Evolutionary conservation across 1,140 invertebrate genomes (phyloP), one percentile per base, ranked within the genome.

Genomic region (Drosophila pruinosa): DNA sequence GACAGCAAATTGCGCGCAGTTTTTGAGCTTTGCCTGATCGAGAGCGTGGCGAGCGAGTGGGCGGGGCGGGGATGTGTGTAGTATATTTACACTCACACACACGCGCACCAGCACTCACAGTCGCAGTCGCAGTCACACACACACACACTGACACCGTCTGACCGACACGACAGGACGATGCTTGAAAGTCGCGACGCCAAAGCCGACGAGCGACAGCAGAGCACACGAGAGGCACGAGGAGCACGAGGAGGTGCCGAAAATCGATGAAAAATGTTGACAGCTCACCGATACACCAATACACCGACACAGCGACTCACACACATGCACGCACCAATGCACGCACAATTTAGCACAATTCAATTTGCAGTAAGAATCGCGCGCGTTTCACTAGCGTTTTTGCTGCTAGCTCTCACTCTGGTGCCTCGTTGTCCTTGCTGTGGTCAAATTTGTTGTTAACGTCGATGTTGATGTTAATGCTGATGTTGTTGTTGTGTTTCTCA

Each of bases 191-290:
- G 65, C 65, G 58, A 17, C 58, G 43, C 39, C 56, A 28, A 38
- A 39, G 15, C 10, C 38, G 31, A 65, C 41, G 50, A 64, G 38
- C 41, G 36, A 59, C 34, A 50, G 52, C 28, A 59, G 22, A 50
- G 52, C 28, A 56, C 50, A 70, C 67, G 61, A 64, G n/a, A n/a
- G n/a, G n/a, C n/a, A n/a, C n/a, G n/a, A n/a, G n/a, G n/a, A 43
- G 15, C 34, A 36, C 45, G 45, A 24, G 39, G 43, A 58, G 28
- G 41, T 63, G 67, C 67, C 62, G 68, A 71, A 71, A 71, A 71
- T 71, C 68, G 68, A 71, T 71, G 67, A 56, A 63, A 70, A 70
- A 64, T 70, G 67, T 70, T 64, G 68, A 65, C 68, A 57, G 61
- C 68, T 57, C 61, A 57, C 52, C 61, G 59, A 64, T 43, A 22